Percentiles rank a stretch among this genome's conserved stretches.
Evolutionary conservation across 2,113 vertebrate genomes (phyloP).

Genomic region (Thryonomys swinderianus): DNA sequence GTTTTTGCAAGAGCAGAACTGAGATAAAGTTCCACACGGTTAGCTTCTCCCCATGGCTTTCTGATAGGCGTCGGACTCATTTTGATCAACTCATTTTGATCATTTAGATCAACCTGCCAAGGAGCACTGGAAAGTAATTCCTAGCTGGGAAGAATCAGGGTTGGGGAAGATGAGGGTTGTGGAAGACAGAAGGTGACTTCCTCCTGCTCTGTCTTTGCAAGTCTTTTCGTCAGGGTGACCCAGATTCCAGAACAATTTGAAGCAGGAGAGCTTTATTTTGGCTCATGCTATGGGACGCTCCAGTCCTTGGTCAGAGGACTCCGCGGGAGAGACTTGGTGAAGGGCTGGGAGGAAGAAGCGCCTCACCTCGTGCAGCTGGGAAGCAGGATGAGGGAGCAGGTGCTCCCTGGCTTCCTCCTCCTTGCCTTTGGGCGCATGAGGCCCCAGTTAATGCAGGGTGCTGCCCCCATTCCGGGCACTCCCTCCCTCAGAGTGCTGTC

Average conservation of each 20-base stretch:
- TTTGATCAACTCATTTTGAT: no score
- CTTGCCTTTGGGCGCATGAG: background rate
- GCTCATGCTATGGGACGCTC: background rate
- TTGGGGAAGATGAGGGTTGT: background rate
- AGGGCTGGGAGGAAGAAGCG: background rate
- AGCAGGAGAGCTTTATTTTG: background rate
- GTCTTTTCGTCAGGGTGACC: background rate
- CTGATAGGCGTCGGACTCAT: background rate
- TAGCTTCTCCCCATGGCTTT: background rate
- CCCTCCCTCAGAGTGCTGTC: background rate
- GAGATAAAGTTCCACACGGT: background rate
- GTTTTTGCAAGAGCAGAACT: background rate
- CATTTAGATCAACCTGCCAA: background rate
- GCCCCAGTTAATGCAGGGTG: background rate
- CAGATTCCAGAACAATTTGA: background rate
- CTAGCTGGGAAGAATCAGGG: background rate
- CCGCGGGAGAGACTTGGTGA: background rate
- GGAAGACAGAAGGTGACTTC: background rate
- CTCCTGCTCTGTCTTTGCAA: background rate
- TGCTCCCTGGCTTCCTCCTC: background rate
- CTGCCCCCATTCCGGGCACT: background rate
- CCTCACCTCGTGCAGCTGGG: background rate
- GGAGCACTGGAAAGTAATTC: background rate
- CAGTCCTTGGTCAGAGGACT: background rate
- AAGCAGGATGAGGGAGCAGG: background rate